A percentile compares a stretch with the other conserved stretches of the same genome.
These are phyloP conservation scores for Neogobius melanostomus DNA, from an alignment of 2,113 vertebrate species.

Conservation along the genomic window DNA sequence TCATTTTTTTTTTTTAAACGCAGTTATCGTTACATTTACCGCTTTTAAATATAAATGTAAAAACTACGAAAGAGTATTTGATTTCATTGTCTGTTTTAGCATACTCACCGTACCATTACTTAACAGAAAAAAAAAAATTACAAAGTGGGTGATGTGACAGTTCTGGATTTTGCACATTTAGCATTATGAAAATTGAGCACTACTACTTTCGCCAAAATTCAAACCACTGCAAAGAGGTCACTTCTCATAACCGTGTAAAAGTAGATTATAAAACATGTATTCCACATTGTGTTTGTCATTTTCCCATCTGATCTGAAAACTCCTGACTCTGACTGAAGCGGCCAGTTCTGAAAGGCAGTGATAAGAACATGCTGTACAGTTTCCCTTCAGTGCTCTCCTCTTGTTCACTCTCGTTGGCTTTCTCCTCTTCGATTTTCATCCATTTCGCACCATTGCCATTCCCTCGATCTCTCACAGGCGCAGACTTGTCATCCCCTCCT, in stretches of 20 bases:
- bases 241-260: neutral
- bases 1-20: no score
- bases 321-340: constrained; percentile 26
- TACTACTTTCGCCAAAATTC: neutral
- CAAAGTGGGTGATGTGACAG: neutral
- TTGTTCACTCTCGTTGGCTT: constrained; percentile 6
- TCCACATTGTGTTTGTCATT: neutral
- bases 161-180: neutral
- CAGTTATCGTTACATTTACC: no score
- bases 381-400: constrained; percentile 32
- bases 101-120: neutral
- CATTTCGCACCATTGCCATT: constrained; percentile 45
- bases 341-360: constrained; percentile 41
- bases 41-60: neutral
- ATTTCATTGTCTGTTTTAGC: neutral
- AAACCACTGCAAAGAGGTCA: neutral
- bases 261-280: neutral
- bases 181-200: neutral
- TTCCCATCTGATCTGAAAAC: neutral
- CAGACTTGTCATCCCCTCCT: constrained; percentile 37
- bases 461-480: constrained; percentile 28
- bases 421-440: constrained; percentile 42
- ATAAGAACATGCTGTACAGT: constrained; percentile 57
- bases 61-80: neutral
- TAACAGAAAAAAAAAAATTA: neutral